Conservation (phyloP, 2,113 vertebrate species). For the Pseudopodoces humilis region DNA sequence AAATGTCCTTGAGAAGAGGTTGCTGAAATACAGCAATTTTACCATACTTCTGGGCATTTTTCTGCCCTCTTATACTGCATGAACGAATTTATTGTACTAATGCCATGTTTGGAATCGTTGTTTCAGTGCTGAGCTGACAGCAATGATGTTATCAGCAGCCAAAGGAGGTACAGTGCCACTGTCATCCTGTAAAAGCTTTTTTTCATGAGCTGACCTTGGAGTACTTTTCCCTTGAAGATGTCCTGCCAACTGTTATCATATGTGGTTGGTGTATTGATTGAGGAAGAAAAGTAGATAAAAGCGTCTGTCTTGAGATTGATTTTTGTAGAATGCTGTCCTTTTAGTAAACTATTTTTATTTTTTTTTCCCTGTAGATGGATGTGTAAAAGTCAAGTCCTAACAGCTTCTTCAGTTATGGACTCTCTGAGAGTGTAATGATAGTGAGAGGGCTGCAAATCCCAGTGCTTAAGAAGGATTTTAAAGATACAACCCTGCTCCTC, state of each 20-base stretch:
- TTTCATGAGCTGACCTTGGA: conserved; percentile 42
- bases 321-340: background rate
- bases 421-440: background rate
- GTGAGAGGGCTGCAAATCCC: background rate
- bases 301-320: background rate
- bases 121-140: background rate
- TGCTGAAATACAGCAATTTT: background rate
- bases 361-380: background rate
- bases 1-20: background rate
- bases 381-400: background rate
- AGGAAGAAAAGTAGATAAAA: background rate
- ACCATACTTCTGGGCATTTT: background rate
- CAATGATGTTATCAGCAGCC: background rate
- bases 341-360: background rate
- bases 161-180: background rate
- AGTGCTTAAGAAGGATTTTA: background rate
- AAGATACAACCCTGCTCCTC: background rate
- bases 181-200: background rate
- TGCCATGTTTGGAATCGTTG: background rate
- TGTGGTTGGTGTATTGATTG: background rate
- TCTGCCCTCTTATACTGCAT: background rate
- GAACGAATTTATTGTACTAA: conserved; percentile 13
- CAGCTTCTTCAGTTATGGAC: background rate
- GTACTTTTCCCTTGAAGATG: background rate
- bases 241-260: background rate